phyloP scores from a whole-genome alignment of 2,113 vertebrate genomes.

The Pagrus major region DNA sequence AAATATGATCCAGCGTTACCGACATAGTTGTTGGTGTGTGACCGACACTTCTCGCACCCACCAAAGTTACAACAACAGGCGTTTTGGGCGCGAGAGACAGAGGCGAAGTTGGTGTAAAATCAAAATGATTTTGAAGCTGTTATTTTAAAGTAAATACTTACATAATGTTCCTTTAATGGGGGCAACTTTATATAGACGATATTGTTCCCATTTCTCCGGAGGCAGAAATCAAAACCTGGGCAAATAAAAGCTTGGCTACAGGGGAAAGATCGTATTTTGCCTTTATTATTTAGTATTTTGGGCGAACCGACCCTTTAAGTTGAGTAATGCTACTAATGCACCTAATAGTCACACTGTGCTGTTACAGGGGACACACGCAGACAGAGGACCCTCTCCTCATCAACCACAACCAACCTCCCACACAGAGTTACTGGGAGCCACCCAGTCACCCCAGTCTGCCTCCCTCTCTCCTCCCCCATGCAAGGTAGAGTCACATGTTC shows the following conservation, averaged over 20 bases:
- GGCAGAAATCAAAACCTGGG: not conserved
- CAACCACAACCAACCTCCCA: slow-evolving; percentile 40
- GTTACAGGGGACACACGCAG: slow-evolving; percentile 55
- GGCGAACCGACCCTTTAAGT: not conserved
- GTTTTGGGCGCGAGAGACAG: too few relatives aligned
- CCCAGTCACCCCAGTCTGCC: slow-evolving; percentile 44
- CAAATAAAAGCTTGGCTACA: too few relatives aligned
- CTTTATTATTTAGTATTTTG: not conserved
- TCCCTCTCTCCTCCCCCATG: slow-evolving; percentile 83
- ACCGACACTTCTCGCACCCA: too few relatives aligned
- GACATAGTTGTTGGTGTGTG: too few relatives aligned
- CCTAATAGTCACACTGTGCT: not conserved
- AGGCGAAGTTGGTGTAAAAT: too few relatives aligned
- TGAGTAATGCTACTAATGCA: not conserved
- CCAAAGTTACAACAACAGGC: too few relatives aligned
- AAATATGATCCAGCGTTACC: too few relatives aligned
- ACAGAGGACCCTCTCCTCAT: slow-evolving; percentile 49
- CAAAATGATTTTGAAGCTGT: too few relatives aligned
- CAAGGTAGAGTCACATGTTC: slow-evolving; percentile 74
- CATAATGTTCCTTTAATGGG: too few relatives aligned
- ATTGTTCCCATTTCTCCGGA: not conserved
- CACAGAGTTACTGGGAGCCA: slow-evolving; percentile 15
- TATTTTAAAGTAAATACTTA: too few relatives aligned
- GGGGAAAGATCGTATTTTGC: not conserved
- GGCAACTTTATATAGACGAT: not conserved